phyloP scores from a whole-genome alignment of 2,797 vertebrate genomes.

The Buceros bicornis region DNA sequence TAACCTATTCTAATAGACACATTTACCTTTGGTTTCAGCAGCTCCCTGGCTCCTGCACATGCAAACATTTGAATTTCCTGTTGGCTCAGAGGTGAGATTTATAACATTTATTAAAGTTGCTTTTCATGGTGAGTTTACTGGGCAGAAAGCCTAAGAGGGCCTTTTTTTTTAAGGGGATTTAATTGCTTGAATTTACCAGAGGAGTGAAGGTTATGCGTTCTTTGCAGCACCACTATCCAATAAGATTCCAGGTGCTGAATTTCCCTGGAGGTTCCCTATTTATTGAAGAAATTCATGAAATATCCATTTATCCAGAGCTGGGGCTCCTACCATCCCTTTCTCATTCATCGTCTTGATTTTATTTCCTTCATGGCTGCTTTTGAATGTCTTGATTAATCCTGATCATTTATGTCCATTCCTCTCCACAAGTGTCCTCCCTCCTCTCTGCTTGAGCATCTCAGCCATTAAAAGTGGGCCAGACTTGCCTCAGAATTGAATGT shows the following conservation, averaged over 20 bases:
- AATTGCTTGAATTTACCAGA: slow-evolving; percentile 81
- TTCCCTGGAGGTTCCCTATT: slow-evolving; percentile 62
- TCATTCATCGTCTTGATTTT: not conserved
- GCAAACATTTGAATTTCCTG: slow-evolving; percentile 84
- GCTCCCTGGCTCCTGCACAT: slow-evolving; percentile 75
- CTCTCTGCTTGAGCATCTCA: not conserved
- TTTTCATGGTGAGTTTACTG: slow-evolving; percentile 81
- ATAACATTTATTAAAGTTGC: slow-evolving; percentile 85
- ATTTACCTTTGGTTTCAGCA: slow-evolving; percentile 79
- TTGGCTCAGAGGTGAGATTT: slow-evolving; percentile 84
- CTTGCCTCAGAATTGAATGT: not conserved
- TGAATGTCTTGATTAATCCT: not conserved
- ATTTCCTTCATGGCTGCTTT: slow-evolving; percentile 39
- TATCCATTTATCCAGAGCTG: slow-evolving; percentile 45
- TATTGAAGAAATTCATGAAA: slow-evolving; percentile 65
- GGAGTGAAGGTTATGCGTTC: slow-evolving; percentile 71
- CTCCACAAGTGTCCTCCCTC: not conserved
- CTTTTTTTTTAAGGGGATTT: slow-evolving; percentile 71
- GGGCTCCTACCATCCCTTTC: slow-evolving; percentile 1
- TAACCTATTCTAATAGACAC: slow-evolving; percentile 68
- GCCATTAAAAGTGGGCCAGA: not conserved
- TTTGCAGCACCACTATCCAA: slow-evolving; percentile 69
- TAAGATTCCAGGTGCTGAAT: slow-evolving; percentile 72
- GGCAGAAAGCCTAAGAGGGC: slow-evolving; percentile 80
- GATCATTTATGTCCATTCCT: not conserved